phyloP scores from a whole-genome alignment of 2,113 vertebrate genomes.

The Tachuris rubrigastra region DNA sequence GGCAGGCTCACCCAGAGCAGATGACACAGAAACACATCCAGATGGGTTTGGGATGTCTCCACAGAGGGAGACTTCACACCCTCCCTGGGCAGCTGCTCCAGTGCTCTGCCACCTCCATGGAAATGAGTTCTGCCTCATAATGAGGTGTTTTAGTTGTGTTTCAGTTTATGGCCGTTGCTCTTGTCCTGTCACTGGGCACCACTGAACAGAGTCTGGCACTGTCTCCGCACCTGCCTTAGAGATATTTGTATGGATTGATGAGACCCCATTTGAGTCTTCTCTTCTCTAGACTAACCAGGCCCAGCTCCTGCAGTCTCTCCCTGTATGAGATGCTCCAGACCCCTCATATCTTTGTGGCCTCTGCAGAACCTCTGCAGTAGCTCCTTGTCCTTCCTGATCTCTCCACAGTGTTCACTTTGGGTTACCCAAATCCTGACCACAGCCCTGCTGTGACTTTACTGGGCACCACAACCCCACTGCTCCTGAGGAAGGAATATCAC shows the following conservation, averaged over 20 bases:
- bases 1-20: not conserved
- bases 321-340: not conserved
- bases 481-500: rapidly evolving
- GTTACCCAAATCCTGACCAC: not conserved
- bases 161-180: not conserved
- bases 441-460: not conserved
- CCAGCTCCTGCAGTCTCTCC: not conserved
- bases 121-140: not conserved
- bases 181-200: not conserved
- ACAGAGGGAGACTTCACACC: not conserved
- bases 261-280: not conserved
- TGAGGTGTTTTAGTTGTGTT: not conserved
- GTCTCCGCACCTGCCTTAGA: not conserved
- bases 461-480: not conserved
- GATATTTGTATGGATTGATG: not conserved
- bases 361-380: not conserved
- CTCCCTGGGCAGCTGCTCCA: not conserved
- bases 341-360: not conserved
- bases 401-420: rapidly evolving
- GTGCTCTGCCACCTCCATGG: not conserved
- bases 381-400: not conserved
- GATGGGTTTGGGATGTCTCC: not conserved
- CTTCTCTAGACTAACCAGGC: not conserved
- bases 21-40: not conserved
- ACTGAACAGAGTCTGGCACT: not conserved